A percentile compares a stretch with the other conserved stretches of the same genome.
Conservation (phyloP, 2,888 invertebrate genomes). For the Maniola hyperantus region DNA sequence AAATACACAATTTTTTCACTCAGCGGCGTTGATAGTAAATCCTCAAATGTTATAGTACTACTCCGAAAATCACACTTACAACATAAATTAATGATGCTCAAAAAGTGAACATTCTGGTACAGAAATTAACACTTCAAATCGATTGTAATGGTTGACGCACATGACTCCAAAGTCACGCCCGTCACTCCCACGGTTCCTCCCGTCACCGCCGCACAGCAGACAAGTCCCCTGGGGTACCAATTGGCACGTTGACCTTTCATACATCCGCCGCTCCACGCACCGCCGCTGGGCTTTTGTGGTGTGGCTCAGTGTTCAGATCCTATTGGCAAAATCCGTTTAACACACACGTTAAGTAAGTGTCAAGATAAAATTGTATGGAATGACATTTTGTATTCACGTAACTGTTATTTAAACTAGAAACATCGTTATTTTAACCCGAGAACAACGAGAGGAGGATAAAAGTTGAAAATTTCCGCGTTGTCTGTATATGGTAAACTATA, state of each 20-base stretch:
- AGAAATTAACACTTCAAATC: neutral
- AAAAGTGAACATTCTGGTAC: slow-evolving; percentile 20
- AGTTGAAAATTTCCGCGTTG: too few species aligned
- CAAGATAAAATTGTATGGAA: neutral
- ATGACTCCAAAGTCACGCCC: slow-evolving; percentile 37
- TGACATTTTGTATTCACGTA: neutral
- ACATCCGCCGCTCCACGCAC: slow-evolving; percentile 73
- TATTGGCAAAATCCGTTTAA: neutral
- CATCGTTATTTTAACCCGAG: too few species aligned
- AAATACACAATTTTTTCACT: too few species aligned
- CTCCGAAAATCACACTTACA: neutral
- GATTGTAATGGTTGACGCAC: slow-evolving; percentile 15
- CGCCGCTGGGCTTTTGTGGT: slow-evolving; percentile 74
- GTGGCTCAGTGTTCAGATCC: slow-evolving; percentile 52
- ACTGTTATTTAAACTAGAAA: too few species aligned
- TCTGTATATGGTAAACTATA: too few species aligned
- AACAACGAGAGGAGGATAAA: too few species aligned
- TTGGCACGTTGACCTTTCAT: slow-evolving; percentile 52
- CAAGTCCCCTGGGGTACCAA: slow-evolving; percentile 42
- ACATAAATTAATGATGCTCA: neutral
- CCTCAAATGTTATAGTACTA: too few species aligned
- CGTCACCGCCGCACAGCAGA: slow-evolving; percentile 47
- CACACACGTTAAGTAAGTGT: neutral
- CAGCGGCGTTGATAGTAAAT: too few species aligned
- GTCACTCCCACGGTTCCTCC: slow-evolving; percentile 47